A percentile compares a stretch with the other conserved stretches of the same genome.
Evolutionary conservation across 1,140 invertebrate species (phyloP).

Genomic region (Tetraneura akinire): DNA sequence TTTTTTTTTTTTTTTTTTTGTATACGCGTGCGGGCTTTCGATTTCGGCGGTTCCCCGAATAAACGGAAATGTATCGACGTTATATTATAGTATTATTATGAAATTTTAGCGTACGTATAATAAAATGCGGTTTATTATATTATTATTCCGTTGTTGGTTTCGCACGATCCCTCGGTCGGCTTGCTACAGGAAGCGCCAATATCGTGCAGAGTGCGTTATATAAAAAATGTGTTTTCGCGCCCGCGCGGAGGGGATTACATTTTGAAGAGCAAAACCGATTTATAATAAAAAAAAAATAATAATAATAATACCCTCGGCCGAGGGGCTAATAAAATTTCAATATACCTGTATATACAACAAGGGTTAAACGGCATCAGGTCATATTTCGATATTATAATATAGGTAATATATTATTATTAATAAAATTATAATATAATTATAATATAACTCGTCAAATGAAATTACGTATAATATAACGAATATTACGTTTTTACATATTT

Average conservation of each 20-base stretch:
- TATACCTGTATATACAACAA: not conserved
- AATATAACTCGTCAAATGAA: no score
- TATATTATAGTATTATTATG: no score
- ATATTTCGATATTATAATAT: no score
- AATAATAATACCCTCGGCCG: not conserved
- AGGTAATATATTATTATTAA: no score
- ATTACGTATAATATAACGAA: no score
- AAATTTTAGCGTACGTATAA: no score
- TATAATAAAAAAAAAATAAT: not conserved
- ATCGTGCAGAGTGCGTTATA: not conserved
- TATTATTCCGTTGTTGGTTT: not conserved
- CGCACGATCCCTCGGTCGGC: not conserved
- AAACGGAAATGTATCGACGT: conserved; percentile 28
- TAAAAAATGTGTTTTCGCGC: not conserved
- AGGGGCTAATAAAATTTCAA: conserved; percentile 28
- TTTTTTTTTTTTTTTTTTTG: conserved; percentile 17
- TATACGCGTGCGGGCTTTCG: conserved; percentile 24
- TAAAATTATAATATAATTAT: no score
- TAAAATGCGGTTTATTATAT: no score
- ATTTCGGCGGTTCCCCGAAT: conserved; percentile 31
- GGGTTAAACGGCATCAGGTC: conserved; percentile 2
- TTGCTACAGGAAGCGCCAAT: no score
- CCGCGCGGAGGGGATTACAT: not conserved
- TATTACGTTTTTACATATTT: no score
- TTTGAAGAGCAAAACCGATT: conserved; percentile 16